A percentile compares a stretch with the other conserved stretches of the same genome.
Evolutionary conservation across 2,888 invertebrate genomes (phyloP).

Genomic region (Ceraclea dissimilis): DNA sequence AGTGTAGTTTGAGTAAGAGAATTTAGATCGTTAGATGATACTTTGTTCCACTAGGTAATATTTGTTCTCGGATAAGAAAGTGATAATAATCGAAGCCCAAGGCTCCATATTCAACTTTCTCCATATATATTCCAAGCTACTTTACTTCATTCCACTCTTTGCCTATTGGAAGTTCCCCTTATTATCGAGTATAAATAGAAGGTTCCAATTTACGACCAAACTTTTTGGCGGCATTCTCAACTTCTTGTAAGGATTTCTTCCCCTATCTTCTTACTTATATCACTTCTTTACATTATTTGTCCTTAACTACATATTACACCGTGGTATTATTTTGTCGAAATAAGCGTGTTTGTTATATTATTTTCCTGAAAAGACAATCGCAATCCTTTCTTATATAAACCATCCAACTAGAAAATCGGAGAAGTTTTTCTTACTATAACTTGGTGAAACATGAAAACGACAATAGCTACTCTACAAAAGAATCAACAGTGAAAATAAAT

Average conservation of each 20-base stretch:
- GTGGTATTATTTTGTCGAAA: too few relatives aligned
- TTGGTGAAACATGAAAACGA: too few relatives aligned
- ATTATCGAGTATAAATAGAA: constrained; percentile 24
- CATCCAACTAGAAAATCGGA: too few relatives aligned
- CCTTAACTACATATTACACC: too few relatives aligned
- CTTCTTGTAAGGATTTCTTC: constrained; percentile 10
- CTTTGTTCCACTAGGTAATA: constrained; percentile 24
- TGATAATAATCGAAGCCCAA: constrained; percentile 24
- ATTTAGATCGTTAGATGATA: neutral
- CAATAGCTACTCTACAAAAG: too few relatives aligned
- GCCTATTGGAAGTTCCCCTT: constrained; percentile 18
- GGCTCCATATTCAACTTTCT: constrained; percentile 17
- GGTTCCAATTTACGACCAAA: constrained; percentile 22
- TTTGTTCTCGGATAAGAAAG: constrained; percentile 23
- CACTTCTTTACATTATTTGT: too few relatives aligned
- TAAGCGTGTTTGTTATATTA: too few relatives aligned
- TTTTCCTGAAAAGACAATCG: too few relatives aligned
- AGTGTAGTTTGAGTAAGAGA: neutral
- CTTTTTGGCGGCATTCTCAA: constrained; percentile 14
- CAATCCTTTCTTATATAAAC: too few relatives aligned
- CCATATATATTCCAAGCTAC: constrained; percentile 16
- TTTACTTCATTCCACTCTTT: constrained; percentile 10
- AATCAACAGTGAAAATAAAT: too few relatives aligned
- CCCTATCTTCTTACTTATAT: neutral
- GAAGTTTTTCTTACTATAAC: too few relatives aligned